These are phyloP conservation scores for Xenopus borealis DNA, from an alignment of 2,113 vertebrate genomes.

Conservation along the genomic window DNA sequence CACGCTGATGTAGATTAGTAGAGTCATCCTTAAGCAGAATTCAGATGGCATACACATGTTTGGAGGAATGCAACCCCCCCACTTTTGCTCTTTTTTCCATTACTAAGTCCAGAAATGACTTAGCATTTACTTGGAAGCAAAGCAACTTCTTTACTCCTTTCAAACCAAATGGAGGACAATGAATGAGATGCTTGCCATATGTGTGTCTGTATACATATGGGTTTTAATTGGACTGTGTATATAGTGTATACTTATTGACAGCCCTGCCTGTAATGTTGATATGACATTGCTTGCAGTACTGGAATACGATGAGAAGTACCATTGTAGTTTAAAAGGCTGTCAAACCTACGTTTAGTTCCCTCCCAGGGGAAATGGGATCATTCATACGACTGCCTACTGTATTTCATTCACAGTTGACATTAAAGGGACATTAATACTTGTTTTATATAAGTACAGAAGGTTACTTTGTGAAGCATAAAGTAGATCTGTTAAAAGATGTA, in stretches of 20 bases:
- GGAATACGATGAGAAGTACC: too few species aligned
- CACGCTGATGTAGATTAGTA: conserved; percentile 20
- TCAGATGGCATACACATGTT: conserved; percentile 45
- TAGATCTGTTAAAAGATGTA: too few species aligned
- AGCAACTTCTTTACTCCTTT: conserved; percentile 1
- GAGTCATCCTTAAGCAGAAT: conserved; percentile 20
- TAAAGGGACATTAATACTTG: too few species aligned
- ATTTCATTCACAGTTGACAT: too few species aligned
- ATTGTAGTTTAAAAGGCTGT: too few species aligned
- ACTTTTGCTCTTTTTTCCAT: conserved; percentile 33
- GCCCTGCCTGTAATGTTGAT: neutral
- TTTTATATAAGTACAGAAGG: too few species aligned
- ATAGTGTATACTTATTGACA: neutral
- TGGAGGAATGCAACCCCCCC: conserved; percentile 8
- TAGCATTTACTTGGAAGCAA: conserved; percentile 37
- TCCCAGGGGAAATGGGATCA: too few species aligned
- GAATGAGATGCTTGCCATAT: conserved; percentile 31
- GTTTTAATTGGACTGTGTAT: neutral
- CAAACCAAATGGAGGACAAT: conserved; percentile 16
- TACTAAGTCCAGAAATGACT: conserved; percentile 36
- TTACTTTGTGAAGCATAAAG: too few species aligned
- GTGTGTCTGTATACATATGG: conserved; percentile 8
- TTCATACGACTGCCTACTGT: too few species aligned
- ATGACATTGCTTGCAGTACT: too few species aligned
- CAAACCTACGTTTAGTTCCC: too few species aligned